Base-by-base conservation (phyloP, 2,797 vertebrate species). In the Chloroceryle amazona region DNA sequence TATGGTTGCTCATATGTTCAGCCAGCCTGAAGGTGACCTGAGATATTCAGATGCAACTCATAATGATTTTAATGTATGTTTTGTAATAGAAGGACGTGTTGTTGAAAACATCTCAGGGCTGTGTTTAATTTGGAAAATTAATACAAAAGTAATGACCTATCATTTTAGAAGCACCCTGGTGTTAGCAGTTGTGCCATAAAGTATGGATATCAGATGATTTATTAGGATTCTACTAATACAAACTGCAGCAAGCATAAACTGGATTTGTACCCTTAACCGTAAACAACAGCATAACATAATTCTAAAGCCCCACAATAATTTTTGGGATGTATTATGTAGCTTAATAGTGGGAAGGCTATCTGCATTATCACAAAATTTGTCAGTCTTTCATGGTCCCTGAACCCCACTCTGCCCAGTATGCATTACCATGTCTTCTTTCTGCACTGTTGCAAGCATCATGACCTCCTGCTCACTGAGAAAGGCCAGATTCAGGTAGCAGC, bases 51-150 rank as follows among this genome's bases (percentile, higher is more conserved):
- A n/a, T 70, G 41, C 67, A 57, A 60, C 6, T 67, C 57, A 13
- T 19, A 51, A 4, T 58, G 22, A 17, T 66, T 96, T 93, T 29
- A 33, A 88, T 81, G 46, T 70, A 23, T 17, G 13, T 47, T 41
- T 85, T 89, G 31, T 61, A 90, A 3, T 51, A 11, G 35, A 75
- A 37, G 11, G 22, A 22, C 70, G 7, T 62, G n/a, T 90, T 90
- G 47, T 81, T 55, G 54, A 93, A 52, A 82, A 41, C 23, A 63
- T 85, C 89, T 81, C 79, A 94, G 42, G 14, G 6, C 63, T 66
- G 22, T 75, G 46, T 68, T 93, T 42, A 31, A 14, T 92, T 93
- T 80, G 49, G 20, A 74, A 86, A 85, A 85, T 67, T 39, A 80
- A 57, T 73, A 15, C 2, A 1, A 57, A 81, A 67, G 61, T 75